These are phyloP conservation scores for Periparus ater DNA, from an alignment of 2,797 vertebrate species.

Conservation along the genomic window DNA sequence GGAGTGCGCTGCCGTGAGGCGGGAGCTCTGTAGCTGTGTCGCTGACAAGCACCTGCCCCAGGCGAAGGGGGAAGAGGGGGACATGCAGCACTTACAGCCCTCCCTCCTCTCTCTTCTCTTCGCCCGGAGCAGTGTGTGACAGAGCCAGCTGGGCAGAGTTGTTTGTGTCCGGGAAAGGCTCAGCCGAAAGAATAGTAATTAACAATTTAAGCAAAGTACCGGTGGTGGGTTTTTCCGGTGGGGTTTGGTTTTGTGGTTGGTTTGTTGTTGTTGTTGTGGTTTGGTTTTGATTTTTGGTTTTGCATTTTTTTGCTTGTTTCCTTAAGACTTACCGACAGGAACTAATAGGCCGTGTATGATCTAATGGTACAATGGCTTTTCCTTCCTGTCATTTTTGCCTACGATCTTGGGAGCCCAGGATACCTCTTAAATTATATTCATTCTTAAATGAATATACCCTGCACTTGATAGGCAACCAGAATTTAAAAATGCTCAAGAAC, in stretches of 20 bases:
- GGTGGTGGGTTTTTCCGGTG: not conserved
- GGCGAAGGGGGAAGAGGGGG: rapidly evolving
- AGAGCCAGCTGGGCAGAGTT: too few species aligned
- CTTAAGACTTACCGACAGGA: not conserved
- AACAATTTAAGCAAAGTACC: not conserved
- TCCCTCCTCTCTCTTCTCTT: too few species aligned
- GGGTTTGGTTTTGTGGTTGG: too few species aligned
- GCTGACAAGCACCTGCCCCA: too few species aligned
- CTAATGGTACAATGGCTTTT: not conserved
- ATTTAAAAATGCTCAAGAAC: not conserved
- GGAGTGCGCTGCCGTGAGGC: rapidly evolving
- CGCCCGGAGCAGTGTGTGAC: too few species aligned
- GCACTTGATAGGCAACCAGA: not conserved
- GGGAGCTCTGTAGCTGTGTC: too few species aligned
- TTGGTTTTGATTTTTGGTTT: not conserved
- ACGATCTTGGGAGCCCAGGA: not conserved
- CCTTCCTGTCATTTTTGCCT: not conserved
- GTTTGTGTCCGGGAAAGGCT: too few species aligned
- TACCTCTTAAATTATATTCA: not conserved
- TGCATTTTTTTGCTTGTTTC: not conserved
- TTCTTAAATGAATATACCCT: not conserved
- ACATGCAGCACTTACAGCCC: rapidly evolving
- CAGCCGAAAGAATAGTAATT: not conserved
- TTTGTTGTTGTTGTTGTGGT: not conserved
- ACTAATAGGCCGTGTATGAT: not conserved